phyloP scores from a whole-genome alignment of 2,797 vertebrate species.

The Pangasius djambal region DNA sequence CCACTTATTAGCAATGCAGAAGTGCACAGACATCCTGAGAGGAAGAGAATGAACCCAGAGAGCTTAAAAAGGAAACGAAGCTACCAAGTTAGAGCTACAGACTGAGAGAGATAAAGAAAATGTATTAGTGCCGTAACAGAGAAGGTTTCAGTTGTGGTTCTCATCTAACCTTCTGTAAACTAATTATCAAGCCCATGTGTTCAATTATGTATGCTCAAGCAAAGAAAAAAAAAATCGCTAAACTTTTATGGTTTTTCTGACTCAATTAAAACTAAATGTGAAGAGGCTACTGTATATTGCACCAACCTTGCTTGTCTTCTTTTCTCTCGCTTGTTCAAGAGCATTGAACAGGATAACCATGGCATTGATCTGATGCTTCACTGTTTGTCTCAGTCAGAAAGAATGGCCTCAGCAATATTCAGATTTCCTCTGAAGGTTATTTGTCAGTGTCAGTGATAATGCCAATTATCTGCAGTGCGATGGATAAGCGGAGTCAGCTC shows the following conservation, averaged over 20 bases:
- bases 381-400: conserved; percentile 62
- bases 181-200: conserved; percentile 5
- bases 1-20: conserved; percentile 14
- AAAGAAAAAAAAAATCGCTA: neutral
- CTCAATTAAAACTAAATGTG: conserved; percentile 14
- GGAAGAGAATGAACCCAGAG: neutral
- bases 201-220: conserved; percentile 7
- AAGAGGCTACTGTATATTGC: neutral
- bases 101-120: neutral
- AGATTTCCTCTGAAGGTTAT: conserved; percentile 64
- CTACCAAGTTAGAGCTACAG: neutral
- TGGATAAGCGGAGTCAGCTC: conserved; percentile 54
- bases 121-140: neutral
- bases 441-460: conserved; percentile 65
- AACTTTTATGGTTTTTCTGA: conserved; percentile 4
- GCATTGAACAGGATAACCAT: conserved; percentile 52
- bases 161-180: neutral
- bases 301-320: conserved; percentile 19
- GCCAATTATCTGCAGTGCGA: conserved; percentile 62
- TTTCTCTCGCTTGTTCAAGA: conserved; percentile 37
- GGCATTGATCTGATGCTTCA: conserved; percentile 61
- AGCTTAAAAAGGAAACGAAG: neutral
- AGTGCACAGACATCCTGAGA: neutral
- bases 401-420: conserved; percentile 64
- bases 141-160: neutral